Base-by-base conservation (phyloP, 2,888 invertebrate species). In the Calephelis perditalis region DNA sequence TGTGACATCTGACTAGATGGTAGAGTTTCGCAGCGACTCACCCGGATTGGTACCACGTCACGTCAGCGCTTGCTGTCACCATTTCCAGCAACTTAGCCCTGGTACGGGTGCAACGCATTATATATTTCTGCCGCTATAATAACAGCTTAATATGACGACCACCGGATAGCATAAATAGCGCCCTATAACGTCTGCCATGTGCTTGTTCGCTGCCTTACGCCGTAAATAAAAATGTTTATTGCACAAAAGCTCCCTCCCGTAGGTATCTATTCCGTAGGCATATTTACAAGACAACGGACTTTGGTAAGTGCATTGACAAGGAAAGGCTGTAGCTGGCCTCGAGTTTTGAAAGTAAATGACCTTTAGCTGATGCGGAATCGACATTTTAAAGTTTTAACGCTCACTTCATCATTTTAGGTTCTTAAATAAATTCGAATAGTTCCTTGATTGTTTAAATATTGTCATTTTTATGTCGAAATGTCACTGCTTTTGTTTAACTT, bases 311-410 rank as follows among this genome's bases (percentile, higher is more conserved):
- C 69, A 72, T 64, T 67, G 63, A 65, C 67, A 67, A 68, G 68
- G 70, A 71, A 70, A 70, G 68, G 68, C 67, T 64, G 60, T 57
- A 54, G 70, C 6, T 64, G 74, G 63, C 78, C 76, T 78, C 71
- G 73, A 40, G 63, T 49, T 71, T 76, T 71, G 78, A 79, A 79
- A 79, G 78, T 78, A 67, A 77, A 71, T 76, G 72, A 73, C 77
- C 76, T 73, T 49, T 68, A 64, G 58, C 45, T 36, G 58, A 69
- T 62, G 57, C 68, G 69, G 68, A 69, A 71, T 70, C 61, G 62
- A 67, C 64, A 68, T 62, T 63, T 26, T 57, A 45, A 59, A 55
- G 43, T 45, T 55, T 56, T 10, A 40, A 37, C 37, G 59, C 45
- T 59, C 36, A 49, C 49, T 49, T 26, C 45, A 49, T 49, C 26